Conservation (phyloP, 2,113 vertebrate species). For the Illadopsis cleaveri region DNA sequence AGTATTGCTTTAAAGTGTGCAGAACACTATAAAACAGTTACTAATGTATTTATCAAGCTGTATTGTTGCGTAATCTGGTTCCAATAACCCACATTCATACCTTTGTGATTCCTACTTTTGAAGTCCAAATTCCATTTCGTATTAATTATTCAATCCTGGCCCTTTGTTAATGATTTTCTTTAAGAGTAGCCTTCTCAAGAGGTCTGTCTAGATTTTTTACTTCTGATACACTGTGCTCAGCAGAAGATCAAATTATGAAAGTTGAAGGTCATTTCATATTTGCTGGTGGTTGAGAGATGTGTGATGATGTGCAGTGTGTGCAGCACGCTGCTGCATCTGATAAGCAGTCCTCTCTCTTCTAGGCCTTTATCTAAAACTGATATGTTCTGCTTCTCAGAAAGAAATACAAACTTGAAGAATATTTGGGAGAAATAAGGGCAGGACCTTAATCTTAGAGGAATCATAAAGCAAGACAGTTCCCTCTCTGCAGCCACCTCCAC, state of each 20-base stretch:
- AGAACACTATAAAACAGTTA: neutral
- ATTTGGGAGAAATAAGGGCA: slow-evolving; percentile 22
- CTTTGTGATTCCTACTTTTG: neutral
- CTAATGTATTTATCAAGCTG: neutral
- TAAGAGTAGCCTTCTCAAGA: neutral
- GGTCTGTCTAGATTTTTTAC: neutral
- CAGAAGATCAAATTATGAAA: neutral
- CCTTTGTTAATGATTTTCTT: neutral
- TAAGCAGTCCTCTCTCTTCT: slow-evolving; percentile 2
- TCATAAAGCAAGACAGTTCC: neutral
- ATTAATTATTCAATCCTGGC: neutral
- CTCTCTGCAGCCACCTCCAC: neutral
- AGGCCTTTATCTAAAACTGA: slow-evolving; percentile 16
- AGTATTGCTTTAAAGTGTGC: neutral
- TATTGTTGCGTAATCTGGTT: neutral
- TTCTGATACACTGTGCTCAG: neutral
- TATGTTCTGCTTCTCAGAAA: slow-evolving; percentile 30
- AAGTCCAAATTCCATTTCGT: neutral
- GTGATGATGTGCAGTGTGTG: neutral
- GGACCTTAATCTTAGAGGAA: slow-evolving; percentile 41
- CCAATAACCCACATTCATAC: neutral
- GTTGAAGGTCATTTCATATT: neutral
- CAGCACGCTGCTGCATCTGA: neutral
- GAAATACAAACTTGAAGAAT: slow-evolving; percentile 31
- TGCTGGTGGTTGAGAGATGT: neutral